A percentile compares a stretch with the other conserved stretches of the same genome.
Conservation (phyloP, 2,797 vertebrate genomes). For the Diceros bicornis region DNA sequence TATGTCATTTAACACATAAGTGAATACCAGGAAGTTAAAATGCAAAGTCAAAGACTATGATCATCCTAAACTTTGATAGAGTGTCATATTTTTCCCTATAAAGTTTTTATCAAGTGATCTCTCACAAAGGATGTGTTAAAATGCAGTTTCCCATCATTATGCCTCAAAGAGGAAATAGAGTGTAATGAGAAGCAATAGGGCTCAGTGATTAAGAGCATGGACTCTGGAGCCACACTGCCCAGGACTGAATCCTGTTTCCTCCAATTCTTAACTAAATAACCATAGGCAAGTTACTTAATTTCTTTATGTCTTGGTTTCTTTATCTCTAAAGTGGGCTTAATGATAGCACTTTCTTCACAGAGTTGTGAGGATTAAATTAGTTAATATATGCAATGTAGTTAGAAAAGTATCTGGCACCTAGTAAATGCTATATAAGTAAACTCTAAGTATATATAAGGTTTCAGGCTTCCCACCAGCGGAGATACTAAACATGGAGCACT, state of each 20-base stretch:
- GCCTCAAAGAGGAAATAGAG: background rate
- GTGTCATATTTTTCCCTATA: background rate
- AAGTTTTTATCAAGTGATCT: background rate
- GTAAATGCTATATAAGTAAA: background rate
- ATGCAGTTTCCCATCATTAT: background rate
- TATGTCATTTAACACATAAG: background rate
- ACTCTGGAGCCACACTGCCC: background rate
- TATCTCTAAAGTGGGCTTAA: constrained; percentile 1
- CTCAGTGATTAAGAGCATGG: background rate
- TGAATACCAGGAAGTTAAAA: background rate
- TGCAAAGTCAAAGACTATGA: background rate
- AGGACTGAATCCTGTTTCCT: background rate
- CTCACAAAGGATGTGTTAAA: background rate
- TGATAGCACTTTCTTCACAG: background rate
- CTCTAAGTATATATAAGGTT: background rate
- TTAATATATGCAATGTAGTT: background rate
- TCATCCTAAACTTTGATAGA: background rate
- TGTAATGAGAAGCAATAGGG: background rate
- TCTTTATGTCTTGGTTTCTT: background rate
- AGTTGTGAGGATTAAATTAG: background rate
- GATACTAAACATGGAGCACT: background rate
- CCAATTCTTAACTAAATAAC: background rate
- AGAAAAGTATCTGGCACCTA: background rate
- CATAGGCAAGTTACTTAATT: background rate
- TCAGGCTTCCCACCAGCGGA: background rate